These are phyloP conservation scores for Drosophila hydei DNA, from an alignment of 1,140 invertebrate genomes.

Conservation along the genomic window DNA sequence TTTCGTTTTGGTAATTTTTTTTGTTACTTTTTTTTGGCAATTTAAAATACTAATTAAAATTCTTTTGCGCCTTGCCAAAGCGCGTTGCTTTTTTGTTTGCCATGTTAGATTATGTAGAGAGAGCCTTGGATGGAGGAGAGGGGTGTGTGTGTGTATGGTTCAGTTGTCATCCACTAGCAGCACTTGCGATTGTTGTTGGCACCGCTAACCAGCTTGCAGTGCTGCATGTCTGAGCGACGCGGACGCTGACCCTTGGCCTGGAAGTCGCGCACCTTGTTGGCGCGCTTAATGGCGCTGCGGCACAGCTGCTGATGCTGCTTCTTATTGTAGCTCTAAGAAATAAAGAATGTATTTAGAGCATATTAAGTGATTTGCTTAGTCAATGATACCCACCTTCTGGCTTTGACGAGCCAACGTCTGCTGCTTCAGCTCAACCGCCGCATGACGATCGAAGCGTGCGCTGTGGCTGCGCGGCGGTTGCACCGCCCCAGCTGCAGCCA, in stretches of 20 bases:
- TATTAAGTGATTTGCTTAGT: no score
- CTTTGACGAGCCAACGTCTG: slow-evolving; percentile 65
- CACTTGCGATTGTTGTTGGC: slow-evolving; percentile 91
- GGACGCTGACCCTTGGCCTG: slow-evolving; percentile 87
- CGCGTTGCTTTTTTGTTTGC: slow-evolving; percentile 59
- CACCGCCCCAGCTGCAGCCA: slow-evolving; percentile 34
- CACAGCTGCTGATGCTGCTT: slow-evolving; percentile 85
- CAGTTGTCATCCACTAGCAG: slow-evolving; percentile 77
- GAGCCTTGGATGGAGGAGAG: background rate
- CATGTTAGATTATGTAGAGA: slow-evolving; percentile 51
- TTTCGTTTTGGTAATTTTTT: slow-evolving; percentile 43
- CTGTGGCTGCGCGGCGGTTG: slow-evolving; percentile 51
- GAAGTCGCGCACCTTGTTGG: slow-evolving; percentile 88
- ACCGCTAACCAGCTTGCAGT: slow-evolving; percentile 86
- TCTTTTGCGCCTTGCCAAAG: slow-evolving; percentile 40
- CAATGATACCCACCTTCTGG: slow-evolving; percentile 65
- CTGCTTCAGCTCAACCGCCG: slow-evolving; percentile 70
- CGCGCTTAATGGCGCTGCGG: slow-evolving; percentile 86
- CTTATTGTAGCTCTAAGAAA: slow-evolving; percentile 75
- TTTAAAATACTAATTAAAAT: slow-evolving; percentile 82
- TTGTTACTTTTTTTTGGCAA: slow-evolving; percentile 48
- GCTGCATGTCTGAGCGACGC: slow-evolving; percentile 87
- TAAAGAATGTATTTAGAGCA: no score
- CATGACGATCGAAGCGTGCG: slow-evolving; percentile 70
- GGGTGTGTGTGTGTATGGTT: slow-evolving; percentile 15